Base-by-base conservation (phyloP, 2,888 invertebrate genomes). In the Lasioglossum vierecki region DNA sequence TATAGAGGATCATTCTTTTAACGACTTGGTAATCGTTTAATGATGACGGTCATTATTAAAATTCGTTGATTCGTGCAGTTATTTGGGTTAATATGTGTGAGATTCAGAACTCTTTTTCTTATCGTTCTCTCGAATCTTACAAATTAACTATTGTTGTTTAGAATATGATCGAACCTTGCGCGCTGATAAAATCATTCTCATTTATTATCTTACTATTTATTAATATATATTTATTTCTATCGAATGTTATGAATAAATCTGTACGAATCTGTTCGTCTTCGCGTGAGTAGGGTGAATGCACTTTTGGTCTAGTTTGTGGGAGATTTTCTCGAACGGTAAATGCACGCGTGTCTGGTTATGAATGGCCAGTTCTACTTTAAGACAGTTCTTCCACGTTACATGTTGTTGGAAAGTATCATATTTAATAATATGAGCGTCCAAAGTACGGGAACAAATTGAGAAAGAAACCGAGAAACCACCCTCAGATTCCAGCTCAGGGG, bases 291-390 rank as follows among this genome's bases (percentile, higher is more conserved):
- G 4, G 11, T 22, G 68, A 9, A 39, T 26, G 13, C 18, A 30
- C 13, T 18, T 66, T 35, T 30, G 26, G 35, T 26, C 15, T 35
- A 30, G 2, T 26, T 18, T 5, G 15, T 46, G 15, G 3, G 22
- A 66, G 35, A 30, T 66, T 35, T 2, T 22, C 39, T 39, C 11
- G 68, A 68, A 39, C 68, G 22, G 39, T 39, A 68, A 68, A 9
- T 11, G 22, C 35, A n/a, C 22, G 68, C 22, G 1, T 39, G 39
- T 68, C 68, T 68, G 39, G 22, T 68, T 39, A 68, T 22, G 22
- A 68, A 39, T 39, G 39, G 1, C 68, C 22, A 68, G 35, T 68
- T 68, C 68, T 68, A 68, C 68, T 68, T 68, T 39, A 68, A 39
- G 68, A 63, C 60, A 15, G 15, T 63, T 63, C 26, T 53, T 53